These are phyloP conservation scores for Scaptomyza parva DNA, from an alignment of 2,888 invertebrate genomes.

Conservation along the genomic window DNA sequence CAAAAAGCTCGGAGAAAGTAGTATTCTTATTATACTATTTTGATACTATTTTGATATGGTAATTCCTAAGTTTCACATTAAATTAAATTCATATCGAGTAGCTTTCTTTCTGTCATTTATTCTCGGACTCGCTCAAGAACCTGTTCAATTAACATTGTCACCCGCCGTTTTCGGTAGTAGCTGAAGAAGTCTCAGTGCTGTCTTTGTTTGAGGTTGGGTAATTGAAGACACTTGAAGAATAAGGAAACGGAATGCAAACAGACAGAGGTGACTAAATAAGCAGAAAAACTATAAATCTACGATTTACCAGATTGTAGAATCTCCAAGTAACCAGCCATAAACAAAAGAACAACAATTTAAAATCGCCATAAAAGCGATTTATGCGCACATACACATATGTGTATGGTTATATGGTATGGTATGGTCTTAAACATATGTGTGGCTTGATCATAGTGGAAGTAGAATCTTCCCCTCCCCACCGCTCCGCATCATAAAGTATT, in stretches of 20 bases:
- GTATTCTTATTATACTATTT: background rate
- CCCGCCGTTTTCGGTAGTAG: conserved; percentile 30
- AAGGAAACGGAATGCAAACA: conserved; percentile 32
- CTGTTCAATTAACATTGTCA: conserved; percentile 58
- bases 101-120: background rate
- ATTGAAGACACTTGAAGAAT: conserved; percentile 39
- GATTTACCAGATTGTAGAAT: conserved; percentile 33
- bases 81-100: background rate
- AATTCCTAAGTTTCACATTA: background rate
- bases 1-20: background rate
- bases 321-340: conserved; percentile 17
- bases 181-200: conserved; percentile 7
- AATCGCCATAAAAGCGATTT: conserved; percentile 64
- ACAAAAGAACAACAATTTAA: conserved; percentile 52
- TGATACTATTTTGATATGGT: background rate
- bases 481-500: background rate
- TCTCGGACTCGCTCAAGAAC: conserved; percentile 22
- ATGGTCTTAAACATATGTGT: background rate
- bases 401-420: conserved; percentile 7
- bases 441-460: conserved; percentile 9
- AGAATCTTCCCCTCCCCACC: background rate
- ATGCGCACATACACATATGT: conserved; percentile 44
- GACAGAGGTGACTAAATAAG: conserved; percentile 4
- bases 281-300: conserved; percentile 19
- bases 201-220: background rate